phyloP scores from a whole-genome alignment of 2,888 invertebrate genomes.

The Tortricodes alternella region DNA sequence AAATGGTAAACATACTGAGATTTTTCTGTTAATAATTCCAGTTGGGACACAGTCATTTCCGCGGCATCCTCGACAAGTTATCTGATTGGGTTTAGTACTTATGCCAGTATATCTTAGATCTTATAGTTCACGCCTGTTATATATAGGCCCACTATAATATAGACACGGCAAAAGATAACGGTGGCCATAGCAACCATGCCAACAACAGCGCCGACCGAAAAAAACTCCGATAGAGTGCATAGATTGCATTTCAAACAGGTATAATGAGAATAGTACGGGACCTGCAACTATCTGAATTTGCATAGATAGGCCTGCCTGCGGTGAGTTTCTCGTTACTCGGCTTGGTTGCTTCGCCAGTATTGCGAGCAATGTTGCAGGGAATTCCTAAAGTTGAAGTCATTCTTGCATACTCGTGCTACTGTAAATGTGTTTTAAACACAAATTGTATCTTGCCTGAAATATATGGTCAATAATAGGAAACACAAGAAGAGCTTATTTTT shows the following conservation, averaged over 20 bases:
- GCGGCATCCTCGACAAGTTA: too few relatives aligned
- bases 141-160: slow-evolving; percentile 22
- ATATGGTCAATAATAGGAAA: too few relatives aligned
- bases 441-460: too few relatives aligned
- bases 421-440: too few relatives aligned
- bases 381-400: too few relatives aligned
- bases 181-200: slow-evolving; percentile 58
- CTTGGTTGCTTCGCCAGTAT: slow-evolving; percentile 14
- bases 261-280: slow-evolving; percentile 62
- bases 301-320: slow-evolving; percentile 64
- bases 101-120: slow-evolving; percentile 13
- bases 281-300: slow-evolving; percentile 62
- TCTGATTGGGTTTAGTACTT: too few relatives aligned
- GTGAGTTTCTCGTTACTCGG: slow-evolving; percentile 21
- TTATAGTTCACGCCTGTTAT: slow-evolving; percentile 18
- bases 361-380: too few relatives aligned
- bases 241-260: slow-evolving; percentile 78
- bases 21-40: too few relatives aligned
- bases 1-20: too few relatives aligned
- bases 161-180: slow-evolving; percentile 55
- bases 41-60: too few relatives aligned
- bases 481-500: too few relatives aligned
- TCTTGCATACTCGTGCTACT: too few relatives aligned
- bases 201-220: slow-evolving; percentile 71
- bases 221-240: slow-evolving; percentile 74